These are phyloP conservation scores for Marcusenius ussheri DNA, from an alignment of 2,113 vertebrate genomes.

Conservation along the genomic window DNA sequence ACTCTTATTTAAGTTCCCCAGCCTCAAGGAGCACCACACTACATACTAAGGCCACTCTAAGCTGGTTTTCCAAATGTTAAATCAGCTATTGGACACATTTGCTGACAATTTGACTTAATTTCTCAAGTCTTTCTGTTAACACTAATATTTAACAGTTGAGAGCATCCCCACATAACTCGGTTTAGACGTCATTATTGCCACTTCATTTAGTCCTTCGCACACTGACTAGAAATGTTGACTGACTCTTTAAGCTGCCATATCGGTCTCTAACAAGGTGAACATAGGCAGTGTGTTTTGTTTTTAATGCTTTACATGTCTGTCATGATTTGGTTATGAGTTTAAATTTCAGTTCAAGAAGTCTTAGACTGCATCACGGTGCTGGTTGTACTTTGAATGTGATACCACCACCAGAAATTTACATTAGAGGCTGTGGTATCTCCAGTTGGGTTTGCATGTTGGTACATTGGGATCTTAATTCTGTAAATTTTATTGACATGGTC, in stretches of 20 bases:
- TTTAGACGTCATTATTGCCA: neutral
- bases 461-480: constrained; percentile 1
- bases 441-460: neutral
- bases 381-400: neutral
- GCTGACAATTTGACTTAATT: neutral
- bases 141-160: constrained; percentile 2
- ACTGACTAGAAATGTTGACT: neutral
- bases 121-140: neutral
- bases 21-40: constrained; percentile 8
- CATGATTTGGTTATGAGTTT: neutral
- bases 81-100: neutral
- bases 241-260: neutral
- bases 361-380: neutral
- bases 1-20: neutral
- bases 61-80: constrained; percentile 5
- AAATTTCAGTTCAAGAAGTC: neutral
- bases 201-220: neutral
- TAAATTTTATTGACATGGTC: neutral
- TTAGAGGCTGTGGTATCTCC: neutral
- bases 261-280: neutral
- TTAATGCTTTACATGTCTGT: neutral
- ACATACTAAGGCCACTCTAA: constrained; percentile 1
- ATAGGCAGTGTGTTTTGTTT: neutral
- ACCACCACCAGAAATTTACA: neutral
- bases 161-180: neutral